phyloP scores from a whole-genome alignment of 2,888 invertebrate species.

The Lampropteryx suffumata region DNA sequence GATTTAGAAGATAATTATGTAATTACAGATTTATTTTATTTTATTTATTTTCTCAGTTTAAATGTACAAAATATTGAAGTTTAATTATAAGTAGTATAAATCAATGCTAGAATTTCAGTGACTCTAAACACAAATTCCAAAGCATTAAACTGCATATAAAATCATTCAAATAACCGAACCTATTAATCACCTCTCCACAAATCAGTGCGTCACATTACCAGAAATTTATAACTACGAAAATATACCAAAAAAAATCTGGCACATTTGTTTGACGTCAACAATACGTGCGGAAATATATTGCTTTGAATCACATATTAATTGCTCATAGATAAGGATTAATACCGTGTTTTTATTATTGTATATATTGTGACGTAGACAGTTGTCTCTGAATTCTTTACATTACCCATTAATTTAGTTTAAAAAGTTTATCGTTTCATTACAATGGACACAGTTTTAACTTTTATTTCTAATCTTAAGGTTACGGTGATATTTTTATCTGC shows the following conservation, averaged over 20 bases:
- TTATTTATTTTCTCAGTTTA: no score
- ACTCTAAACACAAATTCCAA: constrained; percentile 7
- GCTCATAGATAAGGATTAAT: constrained; percentile 62
- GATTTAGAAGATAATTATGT: no score
- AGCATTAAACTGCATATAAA: constrained; percentile 29
- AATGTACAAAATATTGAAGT: no score
- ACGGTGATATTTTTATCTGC: neutral
- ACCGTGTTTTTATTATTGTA: constrained; percentile 40
- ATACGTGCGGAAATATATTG: constrained; percentile 56
- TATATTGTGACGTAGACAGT: neutral
- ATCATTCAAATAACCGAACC: constrained; percentile 32
- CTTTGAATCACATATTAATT: constrained; percentile 59
- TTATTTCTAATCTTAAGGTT: neutral
- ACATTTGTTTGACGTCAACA: constrained; percentile 64
- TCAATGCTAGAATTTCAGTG: constrained; percentile 4
- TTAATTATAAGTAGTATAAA: neutral
- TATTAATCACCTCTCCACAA: constrained; percentile 38
- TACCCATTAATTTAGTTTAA: neutral
- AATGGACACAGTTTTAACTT: neutral
- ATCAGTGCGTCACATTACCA: constrained; percentile 38
- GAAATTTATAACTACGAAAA: constrained; percentile 32
- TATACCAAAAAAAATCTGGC: constrained; percentile 37
- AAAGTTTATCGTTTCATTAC: neutral
- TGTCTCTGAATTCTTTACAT: neutral
- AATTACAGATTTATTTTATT: no score